Percentiles rank a stretch among this genome's conserved stretches.
Conservation (phyloP, 2,888 invertebrate genomes). For the Athalia rosae region DNA sequence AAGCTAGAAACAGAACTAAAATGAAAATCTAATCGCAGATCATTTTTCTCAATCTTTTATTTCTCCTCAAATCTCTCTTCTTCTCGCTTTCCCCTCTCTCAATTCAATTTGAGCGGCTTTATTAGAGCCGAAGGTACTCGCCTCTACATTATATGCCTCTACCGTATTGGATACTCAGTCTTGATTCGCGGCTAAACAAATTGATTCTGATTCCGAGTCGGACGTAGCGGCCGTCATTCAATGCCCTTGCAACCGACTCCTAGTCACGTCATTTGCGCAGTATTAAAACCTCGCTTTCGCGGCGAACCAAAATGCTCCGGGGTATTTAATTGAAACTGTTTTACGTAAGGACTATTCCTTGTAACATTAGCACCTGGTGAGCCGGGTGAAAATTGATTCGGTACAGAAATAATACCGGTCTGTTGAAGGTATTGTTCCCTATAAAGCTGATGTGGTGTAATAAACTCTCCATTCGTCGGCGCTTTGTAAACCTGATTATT, state of each 20-base stretch:
- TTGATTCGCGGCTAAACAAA: constrained; percentile 40
- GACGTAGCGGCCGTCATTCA: constrained; percentile 41
- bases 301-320: constrained; percentile 62
- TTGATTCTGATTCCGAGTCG: constrained; percentile 39
- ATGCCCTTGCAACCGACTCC: constrained; percentile 46
- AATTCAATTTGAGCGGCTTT: neutral
- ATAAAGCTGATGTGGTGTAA: constrained; percentile 64
- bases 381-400: constrained; percentile 60
- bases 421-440: constrained; percentile 68
- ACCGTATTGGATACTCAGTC: constrained; percentile 13
- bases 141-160: neutral
- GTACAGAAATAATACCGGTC: constrained; percentile 63
- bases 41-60: neutral
- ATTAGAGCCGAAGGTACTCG: neutral
- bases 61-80: neutral
- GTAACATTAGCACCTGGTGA: constrained; percentile 57
- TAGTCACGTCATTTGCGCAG: constrained; percentile 70
- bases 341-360: constrained; percentile 66
- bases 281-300: constrained; percentile 64
- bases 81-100: constrained; percentile 1
- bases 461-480: constrained; percentile 64
- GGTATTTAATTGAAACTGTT: constrained; percentile 65
- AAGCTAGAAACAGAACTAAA: neutral
- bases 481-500: constrained; percentile 50
- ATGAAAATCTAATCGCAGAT: neutral